phyloP scores from a whole-genome alignment of 2,113 vertebrate species.

The Rhagologus leucostigma region DNA sequence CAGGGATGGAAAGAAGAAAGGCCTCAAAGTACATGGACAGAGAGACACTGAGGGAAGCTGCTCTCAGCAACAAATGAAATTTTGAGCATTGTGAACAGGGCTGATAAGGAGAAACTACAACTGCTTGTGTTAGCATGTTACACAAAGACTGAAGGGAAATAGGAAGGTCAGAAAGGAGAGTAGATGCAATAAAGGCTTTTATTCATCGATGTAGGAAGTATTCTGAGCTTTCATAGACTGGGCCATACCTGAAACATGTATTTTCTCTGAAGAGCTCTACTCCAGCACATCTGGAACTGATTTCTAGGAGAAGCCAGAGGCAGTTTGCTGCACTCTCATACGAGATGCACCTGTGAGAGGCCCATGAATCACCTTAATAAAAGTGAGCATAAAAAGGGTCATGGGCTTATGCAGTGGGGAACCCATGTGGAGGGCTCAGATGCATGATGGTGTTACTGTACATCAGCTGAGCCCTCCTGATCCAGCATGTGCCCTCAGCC shows the following conservation, averaged over 20 bases:
- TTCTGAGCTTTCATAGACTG: background rate
- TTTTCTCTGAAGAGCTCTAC: constrained; percentile 30
- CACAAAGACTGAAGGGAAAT: background rate
- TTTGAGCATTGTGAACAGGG: background rate
- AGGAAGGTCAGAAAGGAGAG: background rate
- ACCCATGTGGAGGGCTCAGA: background rate
- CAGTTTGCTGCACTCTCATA: background rate
- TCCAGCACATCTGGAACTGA: constrained; percentile 25
- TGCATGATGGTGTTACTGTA: background rate
- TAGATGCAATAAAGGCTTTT: background rate
- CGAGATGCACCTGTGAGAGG: constrained; percentile 50
- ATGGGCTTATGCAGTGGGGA: background rate
- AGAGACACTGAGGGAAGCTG: background rate
- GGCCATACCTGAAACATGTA: constrained; percentile 11
- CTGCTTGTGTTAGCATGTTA: background rate
- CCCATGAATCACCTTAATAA: background rate
- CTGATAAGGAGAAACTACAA: background rate
- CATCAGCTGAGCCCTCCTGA: background rate
- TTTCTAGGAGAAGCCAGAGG: constrained; percentile 18
- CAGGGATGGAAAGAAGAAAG: background rate
- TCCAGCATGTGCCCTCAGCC: background rate
- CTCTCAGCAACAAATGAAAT: background rate
- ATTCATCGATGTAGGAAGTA: background rate
- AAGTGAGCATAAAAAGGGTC: background rate
- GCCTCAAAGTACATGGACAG: background rate